Percentiles rank a stretch among this genome's conserved stretches.
Conservation (phyloP, 1,140 invertebrate genomes). For the Macrocentrus cingulum region DNA sequence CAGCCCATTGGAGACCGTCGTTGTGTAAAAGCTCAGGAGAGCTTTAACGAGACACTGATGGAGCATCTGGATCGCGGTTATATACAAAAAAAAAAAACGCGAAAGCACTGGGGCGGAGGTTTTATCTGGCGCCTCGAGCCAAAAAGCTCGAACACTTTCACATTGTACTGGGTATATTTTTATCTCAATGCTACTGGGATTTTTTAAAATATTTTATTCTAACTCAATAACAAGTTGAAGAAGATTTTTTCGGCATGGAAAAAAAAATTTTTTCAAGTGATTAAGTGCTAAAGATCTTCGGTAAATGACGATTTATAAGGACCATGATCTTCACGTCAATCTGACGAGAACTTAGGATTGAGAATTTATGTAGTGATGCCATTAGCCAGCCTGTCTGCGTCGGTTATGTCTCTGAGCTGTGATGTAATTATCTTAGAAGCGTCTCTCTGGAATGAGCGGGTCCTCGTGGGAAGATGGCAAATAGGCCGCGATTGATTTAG, state of each 20-base stretch:
- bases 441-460: neutral
- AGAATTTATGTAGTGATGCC: constrained; percentile 8
- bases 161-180: neutral
- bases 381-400: constrained; percentile 3
- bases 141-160: constrained; percentile 21
- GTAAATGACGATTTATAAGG: neutral
- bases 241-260: too few species aligned
- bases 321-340: neutral
- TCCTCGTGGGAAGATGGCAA: neutral
- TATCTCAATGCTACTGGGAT: neutral
- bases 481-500: neutral
- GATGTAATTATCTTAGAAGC: constrained; percentile 6
- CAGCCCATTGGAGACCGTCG: neutral
- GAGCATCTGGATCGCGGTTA: constrained; percentile 21
- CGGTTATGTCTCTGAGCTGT: neutral
- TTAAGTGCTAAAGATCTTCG: too few species aligned
- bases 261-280: too few species aligned
- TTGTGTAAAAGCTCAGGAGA: constrained; percentile 7
- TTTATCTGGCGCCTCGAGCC: constrained; percentile 24
- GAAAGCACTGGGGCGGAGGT: constrained; percentile 11
- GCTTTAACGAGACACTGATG: constrained; percentile 28
- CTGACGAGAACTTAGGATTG: neutral
- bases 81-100: constrained; percentile 10
- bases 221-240: too few species aligned
- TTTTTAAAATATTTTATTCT: neutral